Percentiles rank a stretch among this genome's conserved stretches.
Conservation (phyloP, 1,140 invertebrate species). For the Apis florea region DNA sequence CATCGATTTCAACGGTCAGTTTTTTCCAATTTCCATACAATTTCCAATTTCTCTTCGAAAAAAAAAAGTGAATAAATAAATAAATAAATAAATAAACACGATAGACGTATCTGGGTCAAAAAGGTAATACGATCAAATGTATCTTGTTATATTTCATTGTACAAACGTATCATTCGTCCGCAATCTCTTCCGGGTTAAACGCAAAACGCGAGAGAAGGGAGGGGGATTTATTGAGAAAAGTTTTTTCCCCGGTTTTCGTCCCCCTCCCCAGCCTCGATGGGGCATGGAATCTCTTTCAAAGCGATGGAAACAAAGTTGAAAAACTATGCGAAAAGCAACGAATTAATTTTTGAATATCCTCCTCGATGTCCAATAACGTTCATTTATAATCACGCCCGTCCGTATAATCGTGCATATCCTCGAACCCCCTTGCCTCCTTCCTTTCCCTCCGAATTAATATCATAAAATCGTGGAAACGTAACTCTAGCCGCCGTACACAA, state of each 20-base stretch:
- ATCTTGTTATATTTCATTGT: no score
- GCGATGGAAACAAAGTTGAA: background rate
- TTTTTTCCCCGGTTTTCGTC: background rate
- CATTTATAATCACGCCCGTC: background rate
- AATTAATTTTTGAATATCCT: conserved; percentile 26
- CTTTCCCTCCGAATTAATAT: background rate
- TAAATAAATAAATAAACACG: no score
- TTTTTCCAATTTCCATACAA: no score
- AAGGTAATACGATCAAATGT: no score
- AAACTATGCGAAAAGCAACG: conserved; percentile 15
- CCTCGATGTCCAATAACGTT: background rate
- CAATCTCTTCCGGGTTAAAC: background rate
- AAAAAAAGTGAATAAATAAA: no score
- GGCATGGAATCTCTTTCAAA: conserved; percentile 1
- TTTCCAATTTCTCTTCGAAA: no score
- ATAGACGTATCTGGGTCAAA: no score
- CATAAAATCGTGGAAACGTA: background rate
- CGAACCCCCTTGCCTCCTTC: no score
- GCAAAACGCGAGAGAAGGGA: background rate
- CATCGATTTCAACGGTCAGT: no score
- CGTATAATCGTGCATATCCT: no score
- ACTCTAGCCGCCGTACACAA: background rate
- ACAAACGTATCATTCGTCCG: background rate
- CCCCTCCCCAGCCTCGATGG: background rate
- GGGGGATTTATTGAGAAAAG: conserved; percentile 18